Evolutionary conservation across 2,113 vertebrate species (phyloP), one percentile per base, ranked within the genome.

Genomic region (Sebastes schlegelii): DNA sequence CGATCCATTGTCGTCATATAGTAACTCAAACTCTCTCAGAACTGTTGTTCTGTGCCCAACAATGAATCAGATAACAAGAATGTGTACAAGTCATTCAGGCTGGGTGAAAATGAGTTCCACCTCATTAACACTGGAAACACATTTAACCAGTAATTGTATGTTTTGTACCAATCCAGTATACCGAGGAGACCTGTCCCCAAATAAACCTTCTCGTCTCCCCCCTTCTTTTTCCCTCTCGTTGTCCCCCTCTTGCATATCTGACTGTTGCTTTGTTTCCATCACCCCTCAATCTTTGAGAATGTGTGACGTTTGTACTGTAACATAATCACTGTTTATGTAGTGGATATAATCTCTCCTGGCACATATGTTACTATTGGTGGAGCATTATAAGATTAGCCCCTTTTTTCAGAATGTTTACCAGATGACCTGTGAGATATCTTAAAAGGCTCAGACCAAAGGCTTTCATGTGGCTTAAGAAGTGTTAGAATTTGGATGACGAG

Each of bases 371-470:
- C 86, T 81, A 72, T 90, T 80, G 46, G 40, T 74, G 64, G 34
- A 80, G 63, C 52, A 62, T 90, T 73, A 85, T 77, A 40, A 77
- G 84, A 90, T 93, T 84, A 91, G 40, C 64, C 77, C 23, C 64
- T 80, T 48, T 46, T 77, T 17, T 76, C 65, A 43, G 51, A 72
- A 16, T 84, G 51, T 85, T 89, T 84, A 72, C 58, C 34, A 54
- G 73, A 78, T 75, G 77, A 90, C 57, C 67, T 83, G 64, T 68
- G 21, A 76, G 40, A 76, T 71, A 49, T 83, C 73, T 63, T 40
- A 71, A 54, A 89, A 80, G 23, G 16, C 43, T 73, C 40, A 66
- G 61, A 10, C 73, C 49, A 16, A 62, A 77, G 11, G 81, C 71
- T 76, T 83, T 84, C 45, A 62, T 75, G 67, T 68, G 61, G 62